Evolutionary conservation across 2,888 invertebrate species (phyloP), one percentile per base, ranked within the genome.

Genomic region (Philhelius pedissequus): DNA sequence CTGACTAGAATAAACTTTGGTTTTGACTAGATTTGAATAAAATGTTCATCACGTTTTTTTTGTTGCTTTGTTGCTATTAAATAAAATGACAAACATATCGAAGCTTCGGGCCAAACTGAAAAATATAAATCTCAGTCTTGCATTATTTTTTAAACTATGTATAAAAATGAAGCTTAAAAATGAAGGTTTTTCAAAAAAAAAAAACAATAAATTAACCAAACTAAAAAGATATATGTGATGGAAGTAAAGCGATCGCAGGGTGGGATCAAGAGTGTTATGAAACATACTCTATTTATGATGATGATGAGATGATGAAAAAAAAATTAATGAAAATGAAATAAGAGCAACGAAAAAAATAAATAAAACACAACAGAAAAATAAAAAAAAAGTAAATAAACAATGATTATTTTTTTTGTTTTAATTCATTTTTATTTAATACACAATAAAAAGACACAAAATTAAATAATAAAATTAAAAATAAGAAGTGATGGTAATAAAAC

Each of bases 401-500:
- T 75, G 79, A 86, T 38, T 74, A 25, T 71, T 58, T 75, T 62
- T 79, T 73, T 69, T 56, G 58, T 58, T 66, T 71, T 70, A 62
- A 83, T 68, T 45, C 68, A 56, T 70, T 82, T 80, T 81, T 78
- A 78, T 86, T 86, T 74, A 76, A 54, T 74, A 73, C 69, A 58
- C 69, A 58, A 64, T 75, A 66, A 84, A 70, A 76, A 77, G 48
- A 79, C 64, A 80, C 68, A 80, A 78, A 79, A 78, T 78, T 54
- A 71, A 76, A 77, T 68, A 70, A 77, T 68, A 73, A 48, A 48
- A 56, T 35, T 56, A 56, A 76, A 83, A 78, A 45, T 74, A 82
- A 83, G 70, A 73, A 70, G 68, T 68, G 64, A 70, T 73, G 79
- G 78, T 76, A 86, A 45, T 68, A 86, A 87, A 56, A 58, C 78